These are phyloP conservation scores for Chydorus sphaericus DNA, from an alignment of 2,888 invertebrate species.

Conservation along the genomic window DNA sequence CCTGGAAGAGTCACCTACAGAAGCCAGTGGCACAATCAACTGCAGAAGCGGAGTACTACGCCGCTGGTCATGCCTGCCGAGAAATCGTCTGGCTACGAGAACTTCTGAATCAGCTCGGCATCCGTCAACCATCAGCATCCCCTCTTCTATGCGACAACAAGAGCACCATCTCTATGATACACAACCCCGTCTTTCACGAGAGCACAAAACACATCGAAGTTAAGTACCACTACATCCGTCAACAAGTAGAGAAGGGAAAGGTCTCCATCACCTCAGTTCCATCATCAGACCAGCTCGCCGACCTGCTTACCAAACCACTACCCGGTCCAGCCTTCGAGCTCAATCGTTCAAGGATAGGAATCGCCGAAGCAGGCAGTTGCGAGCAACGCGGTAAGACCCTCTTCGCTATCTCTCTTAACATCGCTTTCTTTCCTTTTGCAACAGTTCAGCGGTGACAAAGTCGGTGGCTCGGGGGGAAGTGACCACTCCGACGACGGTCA, in stretches of 20 bases:
- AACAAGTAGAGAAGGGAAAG: conserved; percentile 15
- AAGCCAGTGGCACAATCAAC: not conserved
- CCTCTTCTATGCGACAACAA: conserved; percentile 17
- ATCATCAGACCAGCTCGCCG: conserved; percentile 18
- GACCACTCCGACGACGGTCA: too few relatives aligned
- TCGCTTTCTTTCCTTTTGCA: too few relatives aligned
- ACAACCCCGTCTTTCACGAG: conserved; percentile 2
- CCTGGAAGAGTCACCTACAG: not conserved
- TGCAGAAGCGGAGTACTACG: not conserved
- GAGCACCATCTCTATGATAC: conserved; percentile 21
- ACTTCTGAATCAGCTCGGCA: not conserved
- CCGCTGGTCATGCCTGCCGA: not conserved
- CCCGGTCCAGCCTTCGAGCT: conserved; percentile 12
- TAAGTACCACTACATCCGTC: conserved; percentile 17
- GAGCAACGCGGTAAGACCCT: too few relatives aligned
- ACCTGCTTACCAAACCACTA: conserved; percentile 22
- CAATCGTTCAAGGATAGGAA: conserved; percentile 23
- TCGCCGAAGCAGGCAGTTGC: too few relatives aligned
- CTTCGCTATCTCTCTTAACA: too few relatives aligned
- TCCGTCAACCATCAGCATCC: not conserved
- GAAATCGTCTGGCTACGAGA: not conserved
- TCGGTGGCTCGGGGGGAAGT: too few relatives aligned
- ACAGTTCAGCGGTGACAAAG: too few relatives aligned
- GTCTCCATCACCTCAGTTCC: conserved; percentile 17
- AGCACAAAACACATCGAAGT: not conserved